These are phyloP conservation scores for Rhinoderma darwinii DNA, from an alignment of 2,113 vertebrate genomes.

Conservation along the genomic window DNA sequence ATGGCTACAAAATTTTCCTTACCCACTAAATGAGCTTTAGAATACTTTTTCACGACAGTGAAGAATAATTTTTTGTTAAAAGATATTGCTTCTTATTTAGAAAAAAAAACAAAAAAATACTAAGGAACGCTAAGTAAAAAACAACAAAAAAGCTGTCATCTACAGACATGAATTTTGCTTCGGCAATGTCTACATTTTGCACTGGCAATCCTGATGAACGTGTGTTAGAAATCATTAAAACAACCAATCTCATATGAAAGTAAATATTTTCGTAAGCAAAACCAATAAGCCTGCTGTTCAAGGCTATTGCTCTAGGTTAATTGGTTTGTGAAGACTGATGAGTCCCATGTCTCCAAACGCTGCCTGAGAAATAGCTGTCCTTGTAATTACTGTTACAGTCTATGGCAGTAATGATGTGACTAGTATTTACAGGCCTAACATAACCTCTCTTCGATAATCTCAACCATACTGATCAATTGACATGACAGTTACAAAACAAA, in stretches of 20 bases:
- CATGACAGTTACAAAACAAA: conserved; percentile 21
- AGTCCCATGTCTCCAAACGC: conserved; percentile 43
- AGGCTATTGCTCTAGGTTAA: conserved; percentile 56
- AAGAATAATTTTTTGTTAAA: too few relatives aligned
- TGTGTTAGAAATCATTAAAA: conserved; percentile 43
- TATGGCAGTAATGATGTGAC: conserved; percentile 38
- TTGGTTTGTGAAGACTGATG: conserved; percentile 58
- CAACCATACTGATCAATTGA: conserved; percentile 29
- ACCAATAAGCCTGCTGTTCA: conserved; percentile 55
- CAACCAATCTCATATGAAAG: conserved; percentile 28
- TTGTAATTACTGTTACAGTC: conserved; percentile 59
- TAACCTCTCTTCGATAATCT: conserved; percentile 40
- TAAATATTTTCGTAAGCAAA: conserved; percentile 58
- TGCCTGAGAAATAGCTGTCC: conserved; percentile 55
- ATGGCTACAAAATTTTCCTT: too few relatives aligned
- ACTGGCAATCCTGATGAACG: conserved; percentile 20
- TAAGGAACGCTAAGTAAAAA: neutral
- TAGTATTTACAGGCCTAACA: conserved; percentile 41
- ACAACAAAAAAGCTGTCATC: neutral
- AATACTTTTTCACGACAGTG: too few relatives aligned
- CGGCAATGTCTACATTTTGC: conserved; percentile 17
- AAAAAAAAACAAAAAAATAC: neutral
- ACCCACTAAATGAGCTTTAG: too few relatives aligned
- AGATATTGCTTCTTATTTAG: neutral
- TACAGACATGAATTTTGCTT: neutral